Conservation (phyloP, 2,888 invertebrate genomes). For the Sclerodermus sp. region DNA sequence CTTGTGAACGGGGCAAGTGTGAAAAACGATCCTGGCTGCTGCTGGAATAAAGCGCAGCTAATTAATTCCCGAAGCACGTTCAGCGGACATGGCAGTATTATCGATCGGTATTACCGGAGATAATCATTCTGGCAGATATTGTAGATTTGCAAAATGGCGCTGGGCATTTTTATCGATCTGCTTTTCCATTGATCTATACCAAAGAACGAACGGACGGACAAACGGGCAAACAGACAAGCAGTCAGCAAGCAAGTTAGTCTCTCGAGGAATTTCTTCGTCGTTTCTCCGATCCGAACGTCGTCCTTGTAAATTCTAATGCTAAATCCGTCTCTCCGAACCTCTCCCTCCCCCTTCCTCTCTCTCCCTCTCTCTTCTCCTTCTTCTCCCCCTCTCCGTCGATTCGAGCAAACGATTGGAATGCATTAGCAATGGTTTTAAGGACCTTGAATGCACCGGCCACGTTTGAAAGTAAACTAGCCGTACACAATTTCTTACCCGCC, state of each 20-base stretch:
- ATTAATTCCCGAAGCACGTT: no score
- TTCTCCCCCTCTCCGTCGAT: slow-evolving; percentile 19
- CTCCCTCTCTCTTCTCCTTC: background rate
- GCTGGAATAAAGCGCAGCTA: no score
- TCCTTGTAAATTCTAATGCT: slow-evolving; percentile 40
- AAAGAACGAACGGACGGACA: no score
- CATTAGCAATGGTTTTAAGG: slow-evolving; percentile 38
- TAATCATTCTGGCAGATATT: no score
- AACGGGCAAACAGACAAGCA: no score
- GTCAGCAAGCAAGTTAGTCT: slow-evolving; percentile 28
- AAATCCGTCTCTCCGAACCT: slow-evolving; percentile 38
- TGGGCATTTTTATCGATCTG: no score
- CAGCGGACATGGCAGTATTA: no score
- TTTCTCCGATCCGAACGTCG: slow-evolving; percentile 11
- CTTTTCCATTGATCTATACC: no score
- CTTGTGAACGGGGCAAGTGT: no score
- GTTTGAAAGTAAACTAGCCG: slow-evolving; percentile 34
- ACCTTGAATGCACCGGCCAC: slow-evolving; percentile 36
- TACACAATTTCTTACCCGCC: slow-evolving; percentile 27
- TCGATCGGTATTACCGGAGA: background rate
- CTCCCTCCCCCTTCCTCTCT: slow-evolving; percentile 18
- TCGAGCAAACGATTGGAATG: slow-evolving; percentile 38
- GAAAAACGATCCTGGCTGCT: no score
- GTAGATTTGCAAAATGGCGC: no score
- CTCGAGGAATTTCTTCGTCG: slow-evolving; percentile 29